A percentile compares a stretch with the other conserved stretches of the same genome.
These are phyloP conservation scores for Agonum fuliginosum DNA, from an alignment of 2,888 invertebrate species.

Conservation along the genomic window DNA sequence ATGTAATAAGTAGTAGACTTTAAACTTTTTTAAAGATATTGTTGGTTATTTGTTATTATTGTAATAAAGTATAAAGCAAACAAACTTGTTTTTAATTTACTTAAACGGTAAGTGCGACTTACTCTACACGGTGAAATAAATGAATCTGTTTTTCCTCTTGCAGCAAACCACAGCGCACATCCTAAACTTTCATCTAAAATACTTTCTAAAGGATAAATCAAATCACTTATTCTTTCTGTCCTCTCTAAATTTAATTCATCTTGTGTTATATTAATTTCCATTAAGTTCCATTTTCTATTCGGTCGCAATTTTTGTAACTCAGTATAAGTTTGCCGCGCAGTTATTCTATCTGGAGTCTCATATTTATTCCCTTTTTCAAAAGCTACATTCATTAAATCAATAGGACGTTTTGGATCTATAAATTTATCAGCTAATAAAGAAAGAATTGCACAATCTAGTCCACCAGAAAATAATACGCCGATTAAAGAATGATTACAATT, in stretches of 20 bases:
- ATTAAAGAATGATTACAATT: constrained; percentile 71
- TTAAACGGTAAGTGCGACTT: constrained; percentile 66
- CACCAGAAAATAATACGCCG: constrained; percentile 93
- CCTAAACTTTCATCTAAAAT: constrained; percentile 97
- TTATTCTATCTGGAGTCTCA: constrained; percentile 89
- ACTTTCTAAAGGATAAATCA: constrained; percentile 90
- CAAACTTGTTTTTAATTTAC: not conserved
- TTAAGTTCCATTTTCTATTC: constrained; percentile 86
- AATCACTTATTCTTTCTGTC: constrained; percentile 78
- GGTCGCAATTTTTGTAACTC: constrained; percentile 84
- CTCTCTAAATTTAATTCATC: constrained; percentile 79
- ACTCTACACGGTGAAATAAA: constrained; percentile 80
- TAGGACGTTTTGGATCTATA: constrained; percentile 79
- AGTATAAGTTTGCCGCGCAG: constrained; percentile 81
- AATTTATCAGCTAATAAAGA: constrained; percentile 86
- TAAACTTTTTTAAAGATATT: constrained; percentile 7
- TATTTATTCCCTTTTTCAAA: constrained; percentile 80
- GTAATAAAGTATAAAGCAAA: not conserved
- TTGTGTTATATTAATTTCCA: constrained; percentile 84
- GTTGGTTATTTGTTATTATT: not conserved
- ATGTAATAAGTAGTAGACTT: constrained; percentile 1
- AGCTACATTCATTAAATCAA: constrained; percentile 96
- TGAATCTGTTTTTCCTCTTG: constrained; percentile 79
- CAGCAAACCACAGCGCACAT: constrained; percentile 97
- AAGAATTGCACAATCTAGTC: constrained; percentile 95